Conservation (phyloP, 2,113 vertebrate genomes). For the Campylomormyrus tamandua region DNA sequence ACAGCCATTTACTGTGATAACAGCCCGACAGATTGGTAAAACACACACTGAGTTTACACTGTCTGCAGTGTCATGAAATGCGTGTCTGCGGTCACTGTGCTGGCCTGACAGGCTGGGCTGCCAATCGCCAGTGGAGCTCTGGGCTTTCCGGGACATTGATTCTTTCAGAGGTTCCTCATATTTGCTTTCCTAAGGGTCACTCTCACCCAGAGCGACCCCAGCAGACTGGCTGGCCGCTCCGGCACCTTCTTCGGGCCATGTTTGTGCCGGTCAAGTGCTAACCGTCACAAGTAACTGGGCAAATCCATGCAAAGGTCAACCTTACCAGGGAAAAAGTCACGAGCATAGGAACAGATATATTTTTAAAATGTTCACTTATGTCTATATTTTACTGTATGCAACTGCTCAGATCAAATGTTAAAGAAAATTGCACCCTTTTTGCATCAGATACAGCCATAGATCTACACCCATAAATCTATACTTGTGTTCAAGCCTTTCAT, state of each 20-base stretch:
- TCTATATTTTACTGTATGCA: neutral
- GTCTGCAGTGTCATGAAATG: neutral
- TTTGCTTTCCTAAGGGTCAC: slow-evolving; percentile 8
- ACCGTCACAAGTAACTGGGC: neutral
- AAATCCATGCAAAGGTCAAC: neutral
- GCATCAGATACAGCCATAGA: neutral
- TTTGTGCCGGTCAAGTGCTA: neutral
- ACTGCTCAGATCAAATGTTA: neutral
- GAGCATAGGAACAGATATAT: neutral
- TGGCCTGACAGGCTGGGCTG: neutral
- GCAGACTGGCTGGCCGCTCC: neutral
- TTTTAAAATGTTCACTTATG: neutral
- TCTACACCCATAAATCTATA: neutral
- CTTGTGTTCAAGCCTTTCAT: neutral
- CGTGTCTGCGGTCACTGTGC: neutral
- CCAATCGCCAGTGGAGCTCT: neutral
- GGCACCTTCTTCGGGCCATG: neutral
- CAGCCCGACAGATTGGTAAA: neutral
- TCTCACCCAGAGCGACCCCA: neutral
- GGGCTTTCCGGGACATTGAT: neutral
- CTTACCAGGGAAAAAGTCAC: neutral
- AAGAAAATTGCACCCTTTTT: neutral
- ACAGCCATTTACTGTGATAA: neutral
- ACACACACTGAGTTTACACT: neutral
- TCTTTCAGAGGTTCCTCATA: slow-evolving; percentile 1